phyloP scores from a whole-genome alignment of 2,113 vertebrate species.

The Melanotaenia duboulayi region DNA sequence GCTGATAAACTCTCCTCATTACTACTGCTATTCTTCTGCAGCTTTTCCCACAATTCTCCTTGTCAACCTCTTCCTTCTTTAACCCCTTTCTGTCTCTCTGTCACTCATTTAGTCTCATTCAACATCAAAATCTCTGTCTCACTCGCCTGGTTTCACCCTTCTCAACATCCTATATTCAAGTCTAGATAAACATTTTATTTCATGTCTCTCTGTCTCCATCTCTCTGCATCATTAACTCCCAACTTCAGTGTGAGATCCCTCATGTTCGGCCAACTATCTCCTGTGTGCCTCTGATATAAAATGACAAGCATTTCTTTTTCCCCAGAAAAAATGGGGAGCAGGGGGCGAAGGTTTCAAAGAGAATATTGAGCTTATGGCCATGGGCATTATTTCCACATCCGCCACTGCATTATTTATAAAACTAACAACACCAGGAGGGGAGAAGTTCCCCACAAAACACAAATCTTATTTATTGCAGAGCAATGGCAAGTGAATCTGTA shows the following conservation, averaged over 20 bases:
- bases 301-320: constrained; percentile 66
- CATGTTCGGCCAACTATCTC: constrained; percentile 56
- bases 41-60: constrained; percentile 75
- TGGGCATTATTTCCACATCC: constrained; percentile 75
- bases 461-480: constrained; percentile 58
- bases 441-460: constrained; percentile 51
- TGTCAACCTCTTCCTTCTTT: constrained; percentile 19
- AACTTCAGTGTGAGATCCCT: constrained; percentile 16
- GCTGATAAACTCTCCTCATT: constrained; percentile 78
- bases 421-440: constrained; percentile 65
- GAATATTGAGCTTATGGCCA: constrained; percentile 73
- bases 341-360: constrained; percentile 77
- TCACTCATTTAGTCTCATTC: constrained; percentile 35
- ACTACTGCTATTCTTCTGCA: constrained; percentile 65
- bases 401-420: constrained; percentile 77
- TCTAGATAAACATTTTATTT: constrained; percentile 20
- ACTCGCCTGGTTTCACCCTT: constrained; percentile 15
- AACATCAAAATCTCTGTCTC: constrained; percentile 24
- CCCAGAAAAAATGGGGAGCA: background rate
- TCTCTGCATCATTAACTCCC: constrained; percentile 34
- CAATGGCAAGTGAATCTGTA: constrained; percentile 33
- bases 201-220: constrained; percentile 27
- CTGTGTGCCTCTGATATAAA: constrained; percentile 35
- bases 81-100: constrained; percentile 59
- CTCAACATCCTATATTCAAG: constrained; percentile 17